Evolutionary conservation across 1,140 invertebrate genomes (phyloP), one percentile per base, ranked within the genome.

Genomic region (Elysia chlorotica): DNA sequence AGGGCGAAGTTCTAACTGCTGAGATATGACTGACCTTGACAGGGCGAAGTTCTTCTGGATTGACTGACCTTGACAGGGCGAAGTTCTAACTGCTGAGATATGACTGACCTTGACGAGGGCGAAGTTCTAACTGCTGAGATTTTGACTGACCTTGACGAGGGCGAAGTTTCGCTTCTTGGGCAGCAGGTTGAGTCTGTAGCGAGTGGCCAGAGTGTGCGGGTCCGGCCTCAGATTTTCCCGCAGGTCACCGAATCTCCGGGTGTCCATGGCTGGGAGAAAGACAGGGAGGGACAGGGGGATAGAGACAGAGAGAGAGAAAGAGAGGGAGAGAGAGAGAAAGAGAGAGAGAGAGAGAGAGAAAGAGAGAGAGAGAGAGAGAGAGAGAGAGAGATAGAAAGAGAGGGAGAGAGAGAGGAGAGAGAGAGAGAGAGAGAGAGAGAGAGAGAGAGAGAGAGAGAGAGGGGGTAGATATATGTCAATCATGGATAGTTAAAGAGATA

Each of bases 121-220:
- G 25, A 59, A 30, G 25, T 6, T 17, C 28, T 6, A 59, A 10
- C 6, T 59, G 10, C 56, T 10, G 17, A 59, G 10, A 59, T 6
- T 10, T 10, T 30, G 17, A 59, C 56, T 6, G 10, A 59, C 56
- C 56, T 69, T 69, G 67, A 69, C 28, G 25, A 69, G n/a, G 53
- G 30, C 37, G 31, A 69, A 17, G 25, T n/a, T 69, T 30, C 67
- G 41, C 30, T 69, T 69, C 31, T 54, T 31, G 25, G 67, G 67
- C 41, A 35, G 25, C 6, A 56, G 31, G 0, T 30, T 54, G 19
- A 69, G 53, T 23, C 67, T 48, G 67, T 69, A 69, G 31, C 28
- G 28, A 2, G 67, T 53, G 2, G 67, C 67, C 25, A 69, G 53
- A 10, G 48, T 54, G 14, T 69, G 48, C 41, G 67, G 67, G 67